Evolutionary conservation across 1,140 invertebrate species (phyloP), one percentile per base, ranked within the genome.

Genomic region (Cherax destructor): DNA sequence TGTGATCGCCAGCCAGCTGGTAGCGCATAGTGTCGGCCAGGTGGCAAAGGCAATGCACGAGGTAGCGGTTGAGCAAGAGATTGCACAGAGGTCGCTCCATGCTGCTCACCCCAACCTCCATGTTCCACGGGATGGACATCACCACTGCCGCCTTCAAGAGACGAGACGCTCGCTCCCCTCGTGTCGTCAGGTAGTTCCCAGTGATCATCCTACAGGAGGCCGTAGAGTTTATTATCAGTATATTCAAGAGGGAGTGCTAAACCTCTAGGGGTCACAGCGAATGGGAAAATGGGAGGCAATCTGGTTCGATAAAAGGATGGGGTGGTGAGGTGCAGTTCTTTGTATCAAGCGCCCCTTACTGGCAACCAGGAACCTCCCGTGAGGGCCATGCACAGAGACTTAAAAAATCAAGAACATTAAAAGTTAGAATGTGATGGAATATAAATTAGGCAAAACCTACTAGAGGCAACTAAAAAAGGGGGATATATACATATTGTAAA

Each of bases 91-190:
- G 96, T 93, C 96, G 96, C 94, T 98, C 97, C 88, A 98, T 96
- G 94, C 96, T 97, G 92, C 96, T 95, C 59, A 96, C 95, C 9
- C 96, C 97, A 93, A 95, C 95, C 93, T 97, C 96, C 69, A 97
- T 96, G 95, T 98, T 96, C 96, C 97, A 98, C 0, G 97, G 97
- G 50, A 97, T 97, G 6, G 97, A 98, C 76, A 98, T 96, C 21
- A 97, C 95, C 94, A 98, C 96, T 11, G 96, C 97, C 24, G 96
- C 97, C 92, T 95, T 95, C 16, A 98, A 94, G 80, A 95, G 95
- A 13, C 93, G 94, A 11, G 94, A 94, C n/a, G 96, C 96, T 74
- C 95, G 94, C 83, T 95, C 94, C 78, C 96, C 96, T 80, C 95
- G 94, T 85, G 95, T 95, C 50, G 96, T 96, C 93, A 98, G 94